Base-by-base conservation (phyloP, 2,888 invertebrate species). In the Rotaria magnacalcarata region DNA sequence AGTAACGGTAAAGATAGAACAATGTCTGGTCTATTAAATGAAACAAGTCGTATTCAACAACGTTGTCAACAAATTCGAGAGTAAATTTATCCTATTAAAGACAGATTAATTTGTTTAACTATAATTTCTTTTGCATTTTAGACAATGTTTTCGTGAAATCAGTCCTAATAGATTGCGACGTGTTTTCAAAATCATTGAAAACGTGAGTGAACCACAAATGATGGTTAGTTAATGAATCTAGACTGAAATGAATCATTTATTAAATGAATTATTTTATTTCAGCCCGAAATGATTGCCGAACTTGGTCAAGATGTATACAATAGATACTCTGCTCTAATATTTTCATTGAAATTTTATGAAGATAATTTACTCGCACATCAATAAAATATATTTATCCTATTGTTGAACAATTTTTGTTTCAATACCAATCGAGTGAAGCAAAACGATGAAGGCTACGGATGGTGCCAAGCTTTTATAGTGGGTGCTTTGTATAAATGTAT, bases 261-360 rank as follows among this genome's bases (percentile, higher is more conserved):
- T 47, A 16, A 80, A 47, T 80, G 34, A 0, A 14, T 43, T 80
- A 5, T 41, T 21, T 75, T 8, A 27, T 43, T 80, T n/a, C 47
- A 80, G 80, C 24, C 10, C 47, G n/a, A 80, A 80, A 80, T 80
- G 80, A 80, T 47, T 43, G 80, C 47, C n/a, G 47, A 47, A n/a
- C 43, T 80, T 47, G 80, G 80, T 21, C n/a, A 80, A n/a, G 47
- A 80, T 47, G 47, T 80, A n/a, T 80, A 80, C 14, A n/a, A 80
- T 21, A 80, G 47, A 47, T 80, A 80, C n/a, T 80, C 47, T 47
- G 47, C 2, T 11, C 80, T 47, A 80, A 80, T 80, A 43, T 80
- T 80, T 47, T 4, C 19, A 80, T 80, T 80, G n/a, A 80, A 80
- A 47, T 80, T 80, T 47, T 80, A 80, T 80, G 80, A 80, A 47